A percentile compares a stretch with the other conserved stretches of the same genome.
Evolutionary conservation across 2,888 invertebrate species (phyloP).

Genomic region (Athetis lepigone): DNA sequence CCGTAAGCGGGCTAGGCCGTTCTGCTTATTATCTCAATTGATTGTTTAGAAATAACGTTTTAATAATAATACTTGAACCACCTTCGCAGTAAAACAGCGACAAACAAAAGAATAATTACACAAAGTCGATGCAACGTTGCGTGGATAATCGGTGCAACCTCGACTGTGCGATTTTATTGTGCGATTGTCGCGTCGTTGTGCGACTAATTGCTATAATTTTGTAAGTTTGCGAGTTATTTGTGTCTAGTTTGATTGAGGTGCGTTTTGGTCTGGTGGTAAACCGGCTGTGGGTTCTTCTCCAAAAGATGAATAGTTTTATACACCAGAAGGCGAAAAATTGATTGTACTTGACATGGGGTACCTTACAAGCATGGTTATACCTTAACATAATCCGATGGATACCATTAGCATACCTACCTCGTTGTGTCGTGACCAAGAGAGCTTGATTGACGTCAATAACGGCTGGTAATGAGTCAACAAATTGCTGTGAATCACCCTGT

Average conservation of each 20-base stretch:
- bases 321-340: too few species aligned
- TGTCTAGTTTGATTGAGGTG: constrained; percentile 15
- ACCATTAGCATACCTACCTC: neutral
- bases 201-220: constrained; percentile 57
- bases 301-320: neutral
- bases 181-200: constrained; percentile 51
- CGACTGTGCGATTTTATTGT: constrained; percentile 59
- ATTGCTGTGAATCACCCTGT: too few species aligned
- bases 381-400: neutral
- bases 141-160: constrained; percentile 69
- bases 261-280: neutral
- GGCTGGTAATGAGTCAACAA: too few species aligned
- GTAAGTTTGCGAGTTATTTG: constrained; percentile 24
- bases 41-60: constrained; percentile 42
- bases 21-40: constrained; percentile 41
- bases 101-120: constrained; percentile 59
- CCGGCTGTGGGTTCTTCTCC: neutral
- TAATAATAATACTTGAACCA: constrained; percentile 41
- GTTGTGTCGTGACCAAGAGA: neutral
- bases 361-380: too few species aligned
- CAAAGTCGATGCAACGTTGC: constrained; percentile 61
- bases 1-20: constrained; percentile 27
- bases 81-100: constrained; percentile 42
- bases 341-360: too few species aligned
- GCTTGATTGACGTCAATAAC: too few species aligned